Base-by-base conservation (phyloP, 1,140 invertebrate species). In the Tribolium madens region DNA sequence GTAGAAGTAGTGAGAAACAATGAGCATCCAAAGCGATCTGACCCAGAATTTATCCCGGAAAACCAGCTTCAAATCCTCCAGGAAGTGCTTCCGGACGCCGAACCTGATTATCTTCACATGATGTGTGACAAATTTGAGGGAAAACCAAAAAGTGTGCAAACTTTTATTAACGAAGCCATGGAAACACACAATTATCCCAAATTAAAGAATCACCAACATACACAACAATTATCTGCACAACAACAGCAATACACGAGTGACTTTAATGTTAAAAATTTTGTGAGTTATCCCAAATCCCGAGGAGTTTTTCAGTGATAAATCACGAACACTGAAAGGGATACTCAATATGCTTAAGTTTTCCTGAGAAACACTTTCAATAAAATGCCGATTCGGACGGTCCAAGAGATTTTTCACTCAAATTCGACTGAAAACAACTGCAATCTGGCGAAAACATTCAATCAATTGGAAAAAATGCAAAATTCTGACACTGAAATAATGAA, bases 241-340 rank as follows among this genome's bases (percentile, higher is more conserved):
- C 76, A 86, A 17, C 83, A 85, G 9, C 82, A 86, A 15, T 88
- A 87, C 33, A 88, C 84, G 0, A 81, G 46, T 0, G 81, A 87
- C 1, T 89, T 91, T 69, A 76, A 87, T 26, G 80, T 89, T 2
- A 81, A 87, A 36, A 84, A 88, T 12, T 91, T 91, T 81, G 73
- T 92, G 1, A 36, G 84, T 88, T 14, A 89, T 91, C 84, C 88
- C 90, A 14, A 85, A 90, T 76, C 91, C 91, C 7, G 79, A 87
- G 53, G 78, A 81, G 12, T 83, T 87, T 71, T 91, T 91, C 81
- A 80, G 83, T 64, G 80, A 90, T 83, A 76, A 77, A 9, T 84
- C 84, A 0, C 85, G 87, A 77, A 74, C 47, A 70, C 80, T 74
- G 18, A 57, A 79, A 48, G 14, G 36, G 79, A 13, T 84, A 86